Base-by-base conservation (phyloP, 2,113 vertebrate genomes). In the Clarias magur region DNA sequence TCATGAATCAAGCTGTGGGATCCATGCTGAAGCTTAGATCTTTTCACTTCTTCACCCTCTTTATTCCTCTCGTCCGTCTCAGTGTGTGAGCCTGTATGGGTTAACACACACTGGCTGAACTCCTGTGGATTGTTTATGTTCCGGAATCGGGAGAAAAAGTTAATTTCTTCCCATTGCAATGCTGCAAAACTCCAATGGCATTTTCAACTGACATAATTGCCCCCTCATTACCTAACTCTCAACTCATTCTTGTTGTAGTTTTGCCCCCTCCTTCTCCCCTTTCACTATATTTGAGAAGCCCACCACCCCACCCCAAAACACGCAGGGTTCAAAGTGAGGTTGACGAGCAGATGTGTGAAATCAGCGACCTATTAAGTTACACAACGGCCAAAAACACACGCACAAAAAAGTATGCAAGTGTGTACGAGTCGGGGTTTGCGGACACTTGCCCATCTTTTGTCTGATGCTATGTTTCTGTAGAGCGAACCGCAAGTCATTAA, bases 261-360 rank as follows among this genome's bases (percentile, higher is more conserved):
- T 73, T 6, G 54, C 23, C 54, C 30, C 30, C 68, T 57, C 62
- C 72, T 68, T 48, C 68, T 72, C 79, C 72, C 63, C 78, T 85
- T 88, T 89, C 86, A 87, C 92, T 88, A 90, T 87, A 48, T 92
- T 93, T 67, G 57, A 68, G 25, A 57, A 67, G 34, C 68, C 67
- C 23, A 25, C 80, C 60, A 30, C 76, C 54, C 78, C 78, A 80
- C 79, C 34, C 23, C 4, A 62, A 70, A 92, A 85, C 88, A 89
- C 89, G 72, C 84, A 59, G 56, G 87, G 91, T 92, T 94, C 92
- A 95, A 91, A 91, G 91, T 78, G 3, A 86, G 91, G 93, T 93
- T 94, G 93, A 94, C 93, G 93, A 93, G 93, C 93, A 94, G 94
- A 95, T 93, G 93, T 93, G 92, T 92, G 91, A 94, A 90, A 95